Percentiles rank a stretch among this genome's conserved stretches.
Evolutionary conservation across 2,888 invertebrate genomes (phyloP).

Genomic region (Mycalesis mineus): DNA sequence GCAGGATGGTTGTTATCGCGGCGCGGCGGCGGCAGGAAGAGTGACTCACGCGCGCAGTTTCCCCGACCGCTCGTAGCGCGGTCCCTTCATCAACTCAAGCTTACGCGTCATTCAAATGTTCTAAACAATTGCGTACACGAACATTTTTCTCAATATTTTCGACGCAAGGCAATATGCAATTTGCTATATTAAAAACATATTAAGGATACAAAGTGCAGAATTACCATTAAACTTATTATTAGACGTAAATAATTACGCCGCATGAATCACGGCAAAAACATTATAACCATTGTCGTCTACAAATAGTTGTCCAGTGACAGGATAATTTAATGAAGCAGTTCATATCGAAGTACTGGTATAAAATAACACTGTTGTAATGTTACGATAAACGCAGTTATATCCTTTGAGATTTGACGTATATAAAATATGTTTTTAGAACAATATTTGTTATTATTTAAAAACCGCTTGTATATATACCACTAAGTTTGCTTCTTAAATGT

Average conservation of each 20-base stretch:
- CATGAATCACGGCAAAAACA: slow-evolving; percentile 34
- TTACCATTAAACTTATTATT: slow-evolving; percentile 28
- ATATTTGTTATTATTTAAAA: background rate
- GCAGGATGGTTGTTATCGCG: slow-evolving; percentile 74
- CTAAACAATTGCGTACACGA: slow-evolving; percentile 4
- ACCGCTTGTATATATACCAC: too few species aligned
- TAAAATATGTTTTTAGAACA: background rate
- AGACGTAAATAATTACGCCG: slow-evolving; percentile 28
- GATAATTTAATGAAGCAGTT: slow-evolving; percentile 31
- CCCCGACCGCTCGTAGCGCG: slow-evolving; percentile 53
- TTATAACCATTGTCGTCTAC: slow-evolving; percentile 32
- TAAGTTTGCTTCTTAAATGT: too few species aligned
- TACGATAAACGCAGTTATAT: background rate
- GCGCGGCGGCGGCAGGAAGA: slow-evolving; percentile 62
- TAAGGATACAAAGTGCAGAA: slow-evolving; percentile 29
- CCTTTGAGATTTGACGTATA: background rate
- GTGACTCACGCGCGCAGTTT: slow-evolving; percentile 64
- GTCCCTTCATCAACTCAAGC: slow-evolving; percentile 47
- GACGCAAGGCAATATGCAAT: too few species aligned
- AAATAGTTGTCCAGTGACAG: slow-evolving; percentile 35
- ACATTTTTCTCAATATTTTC: too few species aligned
- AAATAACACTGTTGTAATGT: background rate
- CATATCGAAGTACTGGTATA: slow-evolving; percentile 19
- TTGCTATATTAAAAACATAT: slow-evolving; percentile 14
- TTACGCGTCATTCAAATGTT: slow-evolving; percentile 13